Percentiles rank a stretch among this genome's conserved stretches.
Evolutionary conservation across 2,113 vertebrate species (phyloP).

Genomic region (Urocitellus parryii): DNA sequence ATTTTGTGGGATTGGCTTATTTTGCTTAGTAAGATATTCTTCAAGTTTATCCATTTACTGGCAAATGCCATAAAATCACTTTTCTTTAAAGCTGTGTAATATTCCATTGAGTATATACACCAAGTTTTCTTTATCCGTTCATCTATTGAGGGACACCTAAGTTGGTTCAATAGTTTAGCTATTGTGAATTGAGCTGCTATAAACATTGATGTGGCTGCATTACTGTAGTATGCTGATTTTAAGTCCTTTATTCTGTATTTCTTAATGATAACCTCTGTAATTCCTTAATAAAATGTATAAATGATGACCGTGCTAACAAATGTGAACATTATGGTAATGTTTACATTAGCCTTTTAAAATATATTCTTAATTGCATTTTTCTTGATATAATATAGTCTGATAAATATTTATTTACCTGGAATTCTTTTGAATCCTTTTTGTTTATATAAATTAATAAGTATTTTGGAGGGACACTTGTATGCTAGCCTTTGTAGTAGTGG

Average conservation of each 20-base stretch:
- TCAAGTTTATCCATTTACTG: too few relatives aligned
- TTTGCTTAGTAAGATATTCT: too few relatives aligned
- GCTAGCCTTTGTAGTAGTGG: not conserved
- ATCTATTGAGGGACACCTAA: too few relatives aligned
- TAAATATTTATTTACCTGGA: not conserved
- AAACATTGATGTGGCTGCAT: too few relatives aligned
- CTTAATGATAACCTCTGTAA: not conserved
- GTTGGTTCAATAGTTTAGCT: too few relatives aligned
- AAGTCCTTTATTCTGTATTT: not conserved
- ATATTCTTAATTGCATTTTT: not conserved
- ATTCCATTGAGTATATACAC: too few relatives aligned
- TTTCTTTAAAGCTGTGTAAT: too few relatives aligned
- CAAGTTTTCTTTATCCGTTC: too few relatives aligned
- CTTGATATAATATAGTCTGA: not conserved
- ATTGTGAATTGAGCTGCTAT: too few relatives aligned
- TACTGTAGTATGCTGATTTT: too few relatives aligned
- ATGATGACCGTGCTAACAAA: not conserved
- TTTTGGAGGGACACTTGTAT: not conserved
- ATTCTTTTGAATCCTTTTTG: not conserved
- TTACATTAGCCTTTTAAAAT: not conserved
- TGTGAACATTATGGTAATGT: not conserved
- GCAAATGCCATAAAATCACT: too few relatives aligned
- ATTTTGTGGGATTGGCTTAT: too few relatives aligned
- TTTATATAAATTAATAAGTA: not conserved
- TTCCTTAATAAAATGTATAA: not conserved